Evolutionary conservation across 1,140 invertebrate genomes (phyloP).

Genomic region (Goniozus legneri): DNA sequence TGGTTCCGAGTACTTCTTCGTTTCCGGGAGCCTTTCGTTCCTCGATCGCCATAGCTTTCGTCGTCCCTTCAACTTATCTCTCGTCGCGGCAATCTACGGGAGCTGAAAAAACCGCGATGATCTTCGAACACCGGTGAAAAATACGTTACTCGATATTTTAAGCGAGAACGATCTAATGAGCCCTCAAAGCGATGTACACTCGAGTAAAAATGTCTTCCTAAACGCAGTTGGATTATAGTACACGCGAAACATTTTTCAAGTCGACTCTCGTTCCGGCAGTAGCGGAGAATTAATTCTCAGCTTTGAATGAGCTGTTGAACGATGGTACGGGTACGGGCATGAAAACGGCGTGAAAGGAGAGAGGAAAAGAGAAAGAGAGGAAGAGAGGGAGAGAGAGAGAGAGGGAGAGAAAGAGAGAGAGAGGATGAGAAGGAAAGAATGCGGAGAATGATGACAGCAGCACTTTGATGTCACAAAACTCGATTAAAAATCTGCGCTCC

Average conservation of each 20-base stretch:
- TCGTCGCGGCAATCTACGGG: too few species aligned
- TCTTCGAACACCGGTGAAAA: too few species aligned
- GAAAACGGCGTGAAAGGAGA: conserved; percentile 13
- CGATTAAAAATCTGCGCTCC: conserved; percentile 31
- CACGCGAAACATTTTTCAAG: conserved; percentile 21
- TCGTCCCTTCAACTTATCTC: too few species aligned
- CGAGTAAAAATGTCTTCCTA: too few species aligned
- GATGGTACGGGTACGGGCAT: conserved; percentile 22
- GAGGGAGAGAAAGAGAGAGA: conserved; percentile 15
- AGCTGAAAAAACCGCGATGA: too few species aligned
- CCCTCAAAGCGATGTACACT: too few species aligned
- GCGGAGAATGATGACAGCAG: conserved; percentile 22
- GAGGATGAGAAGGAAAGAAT: conserved; percentile 7
- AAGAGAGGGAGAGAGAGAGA: conserved; percentile 9
- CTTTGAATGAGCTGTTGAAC: conserved; percentile 29
- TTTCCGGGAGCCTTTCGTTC: too few species aligned
- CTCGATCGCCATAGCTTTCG: too few species aligned
- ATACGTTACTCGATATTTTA: too few species aligned
- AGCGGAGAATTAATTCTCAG: conserved; percentile 28
- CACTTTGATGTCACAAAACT: conserved; percentile 33
- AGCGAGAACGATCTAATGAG: too few species aligned
- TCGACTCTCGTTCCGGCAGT: conserved; percentile 28
- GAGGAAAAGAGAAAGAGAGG: conserved; percentile 2
- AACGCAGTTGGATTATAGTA: too few species aligned
- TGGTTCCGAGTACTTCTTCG: too few species aligned